These are phyloP conservation scores for Numenius arquata DNA, from an alignment of 2,113 vertebrate genomes.

Conservation along the genomic window DNA sequence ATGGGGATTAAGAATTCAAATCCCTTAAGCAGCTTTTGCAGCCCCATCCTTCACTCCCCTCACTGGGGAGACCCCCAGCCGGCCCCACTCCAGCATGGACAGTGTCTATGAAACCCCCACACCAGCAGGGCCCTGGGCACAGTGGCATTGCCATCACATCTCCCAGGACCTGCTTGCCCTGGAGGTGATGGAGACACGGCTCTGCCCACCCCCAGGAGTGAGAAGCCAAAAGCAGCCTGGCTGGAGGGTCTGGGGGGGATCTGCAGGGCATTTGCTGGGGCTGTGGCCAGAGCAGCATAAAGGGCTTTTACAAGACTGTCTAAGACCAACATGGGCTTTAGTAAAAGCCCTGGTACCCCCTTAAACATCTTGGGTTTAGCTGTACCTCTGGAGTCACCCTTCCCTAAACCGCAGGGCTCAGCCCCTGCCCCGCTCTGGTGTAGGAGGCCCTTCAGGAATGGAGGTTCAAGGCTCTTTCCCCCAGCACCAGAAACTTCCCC, in stretches of 20 bases:
- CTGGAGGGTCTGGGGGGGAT: too few species aligned
- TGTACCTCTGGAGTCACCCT: background rate
- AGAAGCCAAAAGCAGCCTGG: background rate
- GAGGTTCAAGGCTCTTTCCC: background rate
- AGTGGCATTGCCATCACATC: accelerated
- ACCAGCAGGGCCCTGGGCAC: accelerated
- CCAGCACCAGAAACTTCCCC: background rate
- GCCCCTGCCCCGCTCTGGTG: accelerated
- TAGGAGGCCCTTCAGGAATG: accelerated
- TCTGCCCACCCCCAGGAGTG: background rate
- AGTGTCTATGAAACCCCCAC: background rate
- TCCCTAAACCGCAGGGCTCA: background rate
- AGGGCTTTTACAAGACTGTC: background rate
- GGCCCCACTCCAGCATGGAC: accelerated
- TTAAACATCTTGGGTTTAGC: background rate
- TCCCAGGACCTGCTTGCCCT: accelerated
- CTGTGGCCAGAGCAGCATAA: background rate
- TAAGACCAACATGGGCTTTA: background rate
- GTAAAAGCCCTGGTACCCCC: background rate
- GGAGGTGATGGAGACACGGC: background rate
- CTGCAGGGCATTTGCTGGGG: background rate
- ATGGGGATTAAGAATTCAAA: constrained; percentile 58
- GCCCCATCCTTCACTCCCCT: background rate
- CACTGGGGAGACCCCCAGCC: background rate
- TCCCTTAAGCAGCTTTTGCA: constrained; percentile 63